Percentiles rank a stretch among this genome's conserved stretches.
Evolutionary conservation across 2,888 invertebrate species (phyloP).

Genomic region (Luperina nickerlii): DNA sequence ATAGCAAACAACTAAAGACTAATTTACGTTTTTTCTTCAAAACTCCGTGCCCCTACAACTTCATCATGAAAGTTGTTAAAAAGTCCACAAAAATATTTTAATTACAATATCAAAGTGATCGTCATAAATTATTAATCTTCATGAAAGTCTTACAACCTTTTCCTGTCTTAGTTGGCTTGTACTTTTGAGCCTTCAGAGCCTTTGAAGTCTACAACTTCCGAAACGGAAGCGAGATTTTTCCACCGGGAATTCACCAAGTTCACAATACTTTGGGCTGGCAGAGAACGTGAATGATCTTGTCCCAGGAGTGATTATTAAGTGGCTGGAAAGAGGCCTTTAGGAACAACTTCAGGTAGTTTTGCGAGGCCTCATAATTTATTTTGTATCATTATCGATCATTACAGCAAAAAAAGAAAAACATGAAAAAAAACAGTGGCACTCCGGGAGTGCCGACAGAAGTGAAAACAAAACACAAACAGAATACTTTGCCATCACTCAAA

Average conservation of each 20-base stretch:
- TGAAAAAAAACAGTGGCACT: too few species aligned
- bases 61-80: slow-evolving; percentile 56
- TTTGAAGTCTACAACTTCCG: slow-evolving; percentile 61
- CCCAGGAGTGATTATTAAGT: slow-evolving; percentile 47
- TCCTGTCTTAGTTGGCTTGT: slow-evolving; percentile 43
- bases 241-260: slow-evolving; percentile 58
- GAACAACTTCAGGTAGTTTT: slow-evolving; percentile 11
- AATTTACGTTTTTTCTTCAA: slow-evolving; percentile 54
- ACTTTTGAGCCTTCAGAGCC: slow-evolving; percentile 58
- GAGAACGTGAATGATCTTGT: slow-evolving; percentile 53
- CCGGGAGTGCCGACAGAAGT: too few species aligned
- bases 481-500: too few species aligned
- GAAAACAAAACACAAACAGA: too few species aligned
- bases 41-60: slow-evolving; percentile 40
- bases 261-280: slow-evolving; percentile 41
- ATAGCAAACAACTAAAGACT: slow-evolving; percentile 44
- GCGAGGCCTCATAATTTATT: slow-evolving; percentile 19
- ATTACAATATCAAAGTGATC: slow-evolving; percentile 71
- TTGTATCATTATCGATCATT: not conserved
- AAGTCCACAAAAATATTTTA: slow-evolving; percentile 59
- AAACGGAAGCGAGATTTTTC: slow-evolving; percentile 57
- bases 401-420: not conserved
- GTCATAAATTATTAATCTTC: slow-evolving; percentile 69
- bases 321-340: slow-evolving; percentile 18
- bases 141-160: slow-evolving; percentile 58